Evolutionary conservation across 1,140 invertebrate species (phyloP), one percentile per base, ranked within the genome.

Genomic region (Mya arenaria): DNA sequence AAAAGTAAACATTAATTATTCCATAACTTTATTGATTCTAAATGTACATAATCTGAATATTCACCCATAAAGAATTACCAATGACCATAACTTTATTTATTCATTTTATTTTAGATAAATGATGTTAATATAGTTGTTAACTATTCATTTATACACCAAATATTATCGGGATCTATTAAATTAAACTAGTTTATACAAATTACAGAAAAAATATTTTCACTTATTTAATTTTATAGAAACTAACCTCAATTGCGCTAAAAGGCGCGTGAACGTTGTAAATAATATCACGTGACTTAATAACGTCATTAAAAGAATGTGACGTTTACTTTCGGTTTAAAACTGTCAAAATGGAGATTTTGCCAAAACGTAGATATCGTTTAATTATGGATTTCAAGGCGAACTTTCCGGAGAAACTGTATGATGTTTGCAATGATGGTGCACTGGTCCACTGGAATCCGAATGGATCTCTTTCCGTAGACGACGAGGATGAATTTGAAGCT

Each of bases 331-430:
- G 41, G 30, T 41, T 19, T 52, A n/a, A 32, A 63, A 63, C 41
- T 65, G 73, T 75, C 58, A 80, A 80, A 52, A 80, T 80, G 77
- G 77, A 69, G 60, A 30, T 23, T 17, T 44, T 25, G 19, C 74
- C 74, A 37, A 65, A 78, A 32, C 32, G 41, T 52, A 65, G 58
- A 55, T 78, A 52, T 44, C 77, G 79, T 34, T 65, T 82, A 62
- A 82, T 73, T 56, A 30, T 82, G 4, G 79, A 82, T 25, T 74
- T 65, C 23, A 82, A 82, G 41, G 39, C 55, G 13, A 71, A 66
- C 17, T 86, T 86, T 66, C 85, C 85, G 13, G 78, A 81, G 41
- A 86, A 86, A 55, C 62, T 86, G 0, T 86, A 81, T 52, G 73
- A 84, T 52, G 83, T 86, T 17, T 78, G 48, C 0, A 69, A 78